Evolutionary conservation across 2,888 invertebrate genomes (phyloP), one percentile per base, ranked within the genome.

Genomic region (Lithophane leautieri): DNA sequence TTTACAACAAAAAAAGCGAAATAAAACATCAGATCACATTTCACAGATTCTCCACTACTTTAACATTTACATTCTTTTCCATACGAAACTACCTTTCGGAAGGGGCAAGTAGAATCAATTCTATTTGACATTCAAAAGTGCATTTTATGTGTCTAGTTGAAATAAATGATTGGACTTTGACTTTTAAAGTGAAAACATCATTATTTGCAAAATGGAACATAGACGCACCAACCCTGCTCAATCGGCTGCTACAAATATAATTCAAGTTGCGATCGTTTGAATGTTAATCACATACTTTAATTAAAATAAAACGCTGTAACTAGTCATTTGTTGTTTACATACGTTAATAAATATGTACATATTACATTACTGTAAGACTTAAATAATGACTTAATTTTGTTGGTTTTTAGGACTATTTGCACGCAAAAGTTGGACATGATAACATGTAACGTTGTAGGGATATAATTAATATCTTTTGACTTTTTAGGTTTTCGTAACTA

Each of bases 261-360:
- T 83, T 88, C 85, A 78, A 80, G 73, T 68, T 70, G 71, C 76
- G 83, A 88, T 89, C 84, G 78, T 47, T 52, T 73, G 44, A 78
- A 83, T 82, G 83, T 84, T 87, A 83, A 90, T 86, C 78, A 84
- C 82, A 78, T 82, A 86, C 82, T 87, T 87, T 88, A 86, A 90
- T 89, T 90, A 86, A 83, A 86, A 88, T 86, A 85, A 87, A 87
- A 85, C 78, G 80, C 72, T 82, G 11, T 72, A 40, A 73, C 75
- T 52, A 66, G 34, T 47, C 69, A 65, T 70, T 67, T 25, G 6
- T 42, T 60, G 62, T 74, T 63, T 56, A 74, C 70, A 84, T 74
- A 63, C 16, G 1, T 19, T 61, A 56, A 56, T 81, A 72, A 72
- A 63, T 54, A 80, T 42, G n/a, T 42, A 67, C 50, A 67, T 62